Evolutionary conservation across 1,140 invertebrate species (phyloP).

Genomic region (Micrasema minimum): DNA sequence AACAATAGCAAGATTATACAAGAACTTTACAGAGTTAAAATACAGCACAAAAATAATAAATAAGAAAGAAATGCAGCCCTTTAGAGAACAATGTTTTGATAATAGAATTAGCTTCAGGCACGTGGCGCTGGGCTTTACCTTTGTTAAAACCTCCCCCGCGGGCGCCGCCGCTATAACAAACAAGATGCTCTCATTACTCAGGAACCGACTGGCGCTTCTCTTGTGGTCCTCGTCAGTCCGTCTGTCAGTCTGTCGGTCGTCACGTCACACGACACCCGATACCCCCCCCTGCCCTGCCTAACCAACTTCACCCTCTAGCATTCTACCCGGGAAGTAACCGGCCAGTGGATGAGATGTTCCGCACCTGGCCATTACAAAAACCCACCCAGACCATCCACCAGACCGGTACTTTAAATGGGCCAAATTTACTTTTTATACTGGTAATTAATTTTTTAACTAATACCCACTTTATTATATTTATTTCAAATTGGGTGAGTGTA

Average conservation of each 20-base stretch:
- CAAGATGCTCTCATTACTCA: conserved; percentile 77
- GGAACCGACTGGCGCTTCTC: conserved; percentile 71
- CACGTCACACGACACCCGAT: conserved; percentile 61
- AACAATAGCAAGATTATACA: neutral
- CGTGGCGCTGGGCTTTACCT: conserved; percentile 82
- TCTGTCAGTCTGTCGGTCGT: conserved; percentile 57
- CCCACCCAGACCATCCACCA: too few species aligned
- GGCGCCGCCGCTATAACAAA: conserved; percentile 88
- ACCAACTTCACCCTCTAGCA: neutral
- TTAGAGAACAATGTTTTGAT: conserved; percentile 48
- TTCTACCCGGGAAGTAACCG: conserved; percentile 1
- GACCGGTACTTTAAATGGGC: too few species aligned
- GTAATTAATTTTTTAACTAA: too few species aligned
- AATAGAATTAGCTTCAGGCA: conserved; percentile 50
- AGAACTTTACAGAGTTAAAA: neutral
- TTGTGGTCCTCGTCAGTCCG: conserved; percentile 17
- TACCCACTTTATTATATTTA: too few species aligned
- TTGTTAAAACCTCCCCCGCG: conserved; percentile 87
- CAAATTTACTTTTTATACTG: too few species aligned
- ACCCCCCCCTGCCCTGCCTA: neutral
- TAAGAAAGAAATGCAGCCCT: conserved; percentile 35
- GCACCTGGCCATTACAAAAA: too few species aligned
- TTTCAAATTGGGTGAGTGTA: too few species aligned
- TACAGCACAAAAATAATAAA: neutral
- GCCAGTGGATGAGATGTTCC: conserved; percentile 11